Base-by-base conservation (phyloP, 2,113 vertebrate genomes). In the Lates calcarifer region DNA sequence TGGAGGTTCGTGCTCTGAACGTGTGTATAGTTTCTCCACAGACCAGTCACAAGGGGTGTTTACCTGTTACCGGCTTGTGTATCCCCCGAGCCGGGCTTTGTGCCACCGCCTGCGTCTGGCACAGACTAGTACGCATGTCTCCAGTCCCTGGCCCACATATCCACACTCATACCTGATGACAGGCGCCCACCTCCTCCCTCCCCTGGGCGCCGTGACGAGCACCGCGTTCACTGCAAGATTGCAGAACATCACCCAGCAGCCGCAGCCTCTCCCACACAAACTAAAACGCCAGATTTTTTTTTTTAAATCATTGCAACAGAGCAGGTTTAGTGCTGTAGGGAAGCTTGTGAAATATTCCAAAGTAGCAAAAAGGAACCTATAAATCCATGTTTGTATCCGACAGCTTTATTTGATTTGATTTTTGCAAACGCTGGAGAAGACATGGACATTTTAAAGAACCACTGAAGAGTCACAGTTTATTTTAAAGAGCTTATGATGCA, bases 161-260 rank as follows among this genome's bases (percentile, higher is more conserved):
- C 61, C 69, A 39, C 64, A 76, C 79, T 86, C 62, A 45, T 79
- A 89, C 84, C 89, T 85, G 84, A 78, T 85, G 89, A 91, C 90
- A 92, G 78, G 75, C 74, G 9, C 8, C 41, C 41, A 4, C 41
- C 8, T 2, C 41, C 13, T 58, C 79, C 77, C 65, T 28, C 74
- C 81, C 37, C 35, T 67, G 88, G 85, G 83, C 78, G 75, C 66
- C 58, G 55, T 37, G 77, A 86, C 79, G 81, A 75, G 76, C 69
- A 10, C 71, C 69, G 53, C 45, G 67, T 56, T 82, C 39, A 22
- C 67, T 37, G 24, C 41, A 28, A 63, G 51, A 63, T 70, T 73
- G 41, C 77, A 68, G 73, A 49, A 35, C 56, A 58, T 79, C 49
- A 63, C 47, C 24, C 53, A 68, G 28, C 67, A 80, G 79, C 51